Evolutionary conservation across 2,888 invertebrate genomes (phyloP), one percentile per base, ranked within the genome.

Genomic region (Yponomeuta cagnagella): DNA sequence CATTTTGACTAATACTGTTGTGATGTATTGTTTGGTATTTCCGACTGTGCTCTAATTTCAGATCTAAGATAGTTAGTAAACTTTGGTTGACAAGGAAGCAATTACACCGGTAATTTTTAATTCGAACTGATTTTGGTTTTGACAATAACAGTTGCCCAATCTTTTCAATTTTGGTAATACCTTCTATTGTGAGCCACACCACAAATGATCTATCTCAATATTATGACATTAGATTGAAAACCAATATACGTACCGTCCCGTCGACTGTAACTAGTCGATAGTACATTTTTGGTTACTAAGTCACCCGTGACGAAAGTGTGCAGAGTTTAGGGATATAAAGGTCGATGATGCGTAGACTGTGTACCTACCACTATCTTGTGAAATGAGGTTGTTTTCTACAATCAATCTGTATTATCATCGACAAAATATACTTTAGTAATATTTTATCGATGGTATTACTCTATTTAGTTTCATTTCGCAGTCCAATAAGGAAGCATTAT

Each of bases 141-240:
- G 72, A 76, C 48, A 33, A 65, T 30, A 48, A 68, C 67, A 12
- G 68, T 48, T 68, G 48, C 37, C 8, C 37, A 68, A 67, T 66
- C 67, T 70, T 31, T 30, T 43, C 43, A 48, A 70, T 65, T 48
- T 43, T n/a, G 15, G 23, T n/a, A 68, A 23, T 68, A 23, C 30
- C 48, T 43, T 68, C 68, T 68, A 68, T 68, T 68, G 68, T 68
- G 12, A 15, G 23, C 5, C 3, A 33, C 0, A 23, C n/a, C 23
- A n/a, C n/a, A 15, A 43, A 48, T 23, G 68, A 68, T 68, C 48
- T 48, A 48, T 48, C 68, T 68, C 48, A 43, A 68, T 48, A 68
- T 68, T 23, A 48, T 48, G 37, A 48, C 48, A 68, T 68, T 43
- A 23, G 15, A 43, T 23, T 43, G 43, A 68, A 68, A 48, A 43